phyloP scores from a whole-genome alignment of 1,140 invertebrate species.

The Pogonus chalceus region DNA sequence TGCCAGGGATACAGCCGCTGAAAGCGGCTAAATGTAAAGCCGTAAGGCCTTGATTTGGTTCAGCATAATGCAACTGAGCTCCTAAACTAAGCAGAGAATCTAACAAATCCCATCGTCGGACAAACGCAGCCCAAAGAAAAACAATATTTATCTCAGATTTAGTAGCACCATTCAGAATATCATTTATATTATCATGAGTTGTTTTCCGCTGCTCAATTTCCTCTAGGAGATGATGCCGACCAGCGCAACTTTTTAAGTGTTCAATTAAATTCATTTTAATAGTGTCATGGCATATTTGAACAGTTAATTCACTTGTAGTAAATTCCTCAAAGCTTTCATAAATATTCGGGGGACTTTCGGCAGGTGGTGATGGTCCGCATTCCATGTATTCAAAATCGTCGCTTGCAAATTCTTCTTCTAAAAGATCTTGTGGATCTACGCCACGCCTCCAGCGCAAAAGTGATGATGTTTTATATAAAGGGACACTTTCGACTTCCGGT shows the following conservation, averaged over 20 bases:
- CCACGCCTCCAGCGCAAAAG: conserved; percentile 22
- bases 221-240: conserved; percentile 53
- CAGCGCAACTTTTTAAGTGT: conserved; percentile 54
- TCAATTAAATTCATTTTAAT: conserved; percentile 58
- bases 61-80: conserved; percentile 56
- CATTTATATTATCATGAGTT: conserved; percentile 41
- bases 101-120: conserved; percentile 53
- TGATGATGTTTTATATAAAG: conserved; percentile 27
- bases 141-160: conserved; percentile 56
- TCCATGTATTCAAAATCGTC: conserved; percentile 61
- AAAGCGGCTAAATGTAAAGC: conserved; percentile 67
- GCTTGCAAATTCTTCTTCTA: conserved; percentile 52
- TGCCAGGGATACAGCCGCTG: conserved; percentile 59
- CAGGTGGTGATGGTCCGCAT: conserved; percentile 58
- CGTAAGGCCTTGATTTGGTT: conserved; percentile 54
- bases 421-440: conserved; percentile 44
- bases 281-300: conserved; percentile 63
- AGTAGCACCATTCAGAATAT: conserved; percentile 39
- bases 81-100: conserved; percentile 47
- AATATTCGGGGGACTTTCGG: conserved; percentile 62
- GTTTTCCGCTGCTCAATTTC: conserved; percentile 56
- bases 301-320: conserved; percentile 51
- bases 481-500: conserved; percentile 28
- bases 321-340: conserved; percentile 65
- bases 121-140: conserved; percentile 58